Base-by-base conservation (phyloP, 2,113 vertebrate species). In the Hippolais icterina region DNA sequence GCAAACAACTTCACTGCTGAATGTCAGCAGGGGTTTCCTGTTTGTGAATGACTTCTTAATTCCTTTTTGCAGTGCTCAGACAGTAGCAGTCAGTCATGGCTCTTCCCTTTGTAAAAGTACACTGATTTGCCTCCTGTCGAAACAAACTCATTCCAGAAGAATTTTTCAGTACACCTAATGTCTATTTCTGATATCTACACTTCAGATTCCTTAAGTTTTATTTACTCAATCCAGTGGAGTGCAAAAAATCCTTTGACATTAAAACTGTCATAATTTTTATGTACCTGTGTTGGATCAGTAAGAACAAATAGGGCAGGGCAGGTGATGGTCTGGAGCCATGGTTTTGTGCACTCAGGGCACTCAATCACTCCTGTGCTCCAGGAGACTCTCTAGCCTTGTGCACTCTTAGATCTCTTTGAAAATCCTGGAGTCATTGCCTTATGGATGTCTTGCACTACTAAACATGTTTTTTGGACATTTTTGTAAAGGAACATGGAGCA, bases 1-100 rank as follows among this genome's bases (percentile, higher is more conserved):
- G 94, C 54, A 78, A 95, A 83, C 91, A 90, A 11, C 72, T 92
- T 61, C 50, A 39, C 75, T 81, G 53, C 82, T 85, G 70, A 42
- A 64, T 91, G 84, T 68, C 96, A 90, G 75, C 90, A 50, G 87
- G 78, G 64, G 46, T 49, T 91, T 93, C 75, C 87, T 95, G 66
- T 66, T 94, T 57, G 66, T 90, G 91, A 95, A 59, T 85, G 90
- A 59, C 68, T 92, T 56, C 47, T 92, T 81, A 76, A 87, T 91
- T 91, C 81, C 63, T 42, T 84, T 80, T 57, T 87, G 70, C 84
- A 42, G 52, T 44, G 50, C 87, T 83, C 66, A 88, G 78, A 21
- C 59, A 35, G 89, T 33, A 8, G 16, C 82, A 83, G 74, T 49
- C 75, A 71, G 71, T 85, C 7, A 2, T 76, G 71, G 78, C 68